Percentiles rank a stretch among this genome's conserved stretches.
phyloP scores from a whole-genome alignment of 2,797 vertebrate genomes.

The Zalophus californianus region DNA sequence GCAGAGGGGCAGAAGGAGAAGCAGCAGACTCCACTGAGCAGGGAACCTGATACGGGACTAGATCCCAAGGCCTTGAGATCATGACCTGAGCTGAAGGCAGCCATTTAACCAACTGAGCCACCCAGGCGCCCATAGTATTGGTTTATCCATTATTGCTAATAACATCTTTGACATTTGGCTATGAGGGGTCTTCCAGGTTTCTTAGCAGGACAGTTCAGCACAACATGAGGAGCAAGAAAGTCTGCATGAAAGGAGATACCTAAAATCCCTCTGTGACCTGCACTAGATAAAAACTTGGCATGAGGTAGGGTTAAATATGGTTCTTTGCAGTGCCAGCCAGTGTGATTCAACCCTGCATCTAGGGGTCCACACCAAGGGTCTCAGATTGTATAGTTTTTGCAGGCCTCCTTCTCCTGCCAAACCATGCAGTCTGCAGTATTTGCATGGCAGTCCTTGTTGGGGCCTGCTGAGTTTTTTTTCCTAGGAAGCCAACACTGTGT shows the following conservation, averaged over 20 bases:
- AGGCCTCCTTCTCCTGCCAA: background rate
- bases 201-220: background rate
- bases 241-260: background rate
- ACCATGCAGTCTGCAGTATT: background rate
- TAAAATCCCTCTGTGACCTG: background rate
- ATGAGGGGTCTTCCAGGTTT: background rate
- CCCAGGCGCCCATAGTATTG: background rate
- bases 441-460: background rate
- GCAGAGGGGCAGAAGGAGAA: no score
- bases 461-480: background rate
- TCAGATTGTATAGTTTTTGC: background rate
- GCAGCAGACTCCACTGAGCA: no score
- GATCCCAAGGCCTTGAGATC: no score
- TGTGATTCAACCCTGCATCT: background rate
- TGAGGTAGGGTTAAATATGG: background rate
- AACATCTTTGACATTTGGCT: constrained; percentile 27
- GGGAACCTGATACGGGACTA: no score
- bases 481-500: background rate
- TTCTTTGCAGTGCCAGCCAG: background rate
- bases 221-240: background rate
- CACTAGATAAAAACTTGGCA: background rate
- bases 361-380: background rate
- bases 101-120: no score
- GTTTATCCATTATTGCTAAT: constrained; percentile 15
- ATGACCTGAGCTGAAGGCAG: no score